A percentile compares a stretch with the other conserved stretches of the same genome.
Evolutionary conservation across 2,888 invertebrate genomes (phyloP).

Genomic region (Metacarcinus magister): DNA sequence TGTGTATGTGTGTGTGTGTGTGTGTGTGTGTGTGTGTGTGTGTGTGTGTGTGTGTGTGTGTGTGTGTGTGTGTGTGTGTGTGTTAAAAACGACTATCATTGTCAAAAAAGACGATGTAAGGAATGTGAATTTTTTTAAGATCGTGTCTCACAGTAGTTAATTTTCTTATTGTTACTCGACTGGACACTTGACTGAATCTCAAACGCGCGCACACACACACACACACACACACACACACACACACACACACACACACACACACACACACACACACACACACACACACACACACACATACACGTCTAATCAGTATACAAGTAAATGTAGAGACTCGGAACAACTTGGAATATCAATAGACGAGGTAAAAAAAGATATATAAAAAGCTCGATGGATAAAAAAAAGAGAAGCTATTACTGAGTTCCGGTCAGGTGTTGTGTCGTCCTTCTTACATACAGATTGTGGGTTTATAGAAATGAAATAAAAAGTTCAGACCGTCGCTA

Average conservation of each 20-base stretch:
- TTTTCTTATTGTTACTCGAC: neutral
- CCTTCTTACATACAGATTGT: neutral
- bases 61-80: conserved; percentile 1
- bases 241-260: neutral
- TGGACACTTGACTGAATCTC: neutral
- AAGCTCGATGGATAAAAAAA: neutral
- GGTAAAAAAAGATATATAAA: neutral
- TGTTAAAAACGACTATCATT: neutral
- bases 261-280: neutral
- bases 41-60: conserved; percentile 49
- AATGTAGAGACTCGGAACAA: neutral
- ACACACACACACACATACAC: neutral
- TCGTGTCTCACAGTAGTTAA: neutral
- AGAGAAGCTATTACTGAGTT: neutral
- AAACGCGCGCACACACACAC: neutral
- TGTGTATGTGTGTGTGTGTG: conserved; percentile 56
- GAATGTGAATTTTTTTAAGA: neutral
- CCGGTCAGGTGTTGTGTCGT: conserved; percentile 42
- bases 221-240: too few relatives aligned
- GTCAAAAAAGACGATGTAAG: neutral
- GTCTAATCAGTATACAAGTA: conserved; percentile 15
- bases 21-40: conserved; percentile 54
- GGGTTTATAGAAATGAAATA: neutral
- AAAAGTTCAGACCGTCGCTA: neutral
- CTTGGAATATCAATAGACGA: conserved; percentile 22